These are phyloP conservation scores for Monopis laevigella DNA, from an alignment of 2,888 invertebrate species.

Conservation along the genomic window DNA sequence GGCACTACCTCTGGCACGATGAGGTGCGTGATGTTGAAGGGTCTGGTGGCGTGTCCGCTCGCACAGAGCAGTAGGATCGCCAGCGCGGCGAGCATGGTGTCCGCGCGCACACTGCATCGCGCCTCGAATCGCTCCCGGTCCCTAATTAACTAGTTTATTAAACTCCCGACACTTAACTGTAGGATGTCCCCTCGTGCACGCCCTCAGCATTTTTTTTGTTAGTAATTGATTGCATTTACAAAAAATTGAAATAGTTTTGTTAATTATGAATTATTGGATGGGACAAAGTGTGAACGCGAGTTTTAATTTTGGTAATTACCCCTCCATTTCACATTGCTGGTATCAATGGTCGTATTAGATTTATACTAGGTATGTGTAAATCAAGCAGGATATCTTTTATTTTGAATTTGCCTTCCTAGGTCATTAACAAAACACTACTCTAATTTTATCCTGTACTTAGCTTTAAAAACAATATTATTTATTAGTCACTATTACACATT, in stretches of 20 bases:
- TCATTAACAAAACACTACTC: no score
- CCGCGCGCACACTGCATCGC: slow-evolving; percentile 25
- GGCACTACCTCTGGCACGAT: slow-evolving; percentile 38
- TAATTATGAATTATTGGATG: slow-evolving; percentile 10
- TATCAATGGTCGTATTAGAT: no score
- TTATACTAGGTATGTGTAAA: no score
- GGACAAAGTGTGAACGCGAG: background rate
- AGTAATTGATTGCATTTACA: slow-evolving; percentile 23
- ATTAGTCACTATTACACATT: no score
- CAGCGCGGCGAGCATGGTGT: slow-evolving; percentile 37
- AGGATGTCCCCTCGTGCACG: slow-evolving; percentile 23
- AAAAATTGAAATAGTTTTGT: slow-evolving; percentile 23
- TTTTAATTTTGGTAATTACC: background rate
- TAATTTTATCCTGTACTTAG: no score
- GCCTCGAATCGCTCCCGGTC: slow-evolving; percentile 31
- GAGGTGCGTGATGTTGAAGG: slow-evolving; percentile 48
- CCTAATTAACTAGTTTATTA: slow-evolving; percentile 65
- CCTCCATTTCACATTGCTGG: no score
- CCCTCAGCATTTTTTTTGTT: slow-evolving; percentile 8
- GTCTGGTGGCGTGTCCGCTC: slow-evolving; percentile 23
- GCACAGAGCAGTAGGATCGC: slow-evolving; percentile 27
- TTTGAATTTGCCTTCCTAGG: no score
- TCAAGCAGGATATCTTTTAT: no score
- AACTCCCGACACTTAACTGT: slow-evolving; percentile 59
- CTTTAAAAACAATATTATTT: no score